A percentile compares a stretch with the other conserved stretches of the same genome.
Evolutionary conservation across 2,888 invertebrate species (phyloP).

Genomic region (Xanthorhoe designata): DNA sequence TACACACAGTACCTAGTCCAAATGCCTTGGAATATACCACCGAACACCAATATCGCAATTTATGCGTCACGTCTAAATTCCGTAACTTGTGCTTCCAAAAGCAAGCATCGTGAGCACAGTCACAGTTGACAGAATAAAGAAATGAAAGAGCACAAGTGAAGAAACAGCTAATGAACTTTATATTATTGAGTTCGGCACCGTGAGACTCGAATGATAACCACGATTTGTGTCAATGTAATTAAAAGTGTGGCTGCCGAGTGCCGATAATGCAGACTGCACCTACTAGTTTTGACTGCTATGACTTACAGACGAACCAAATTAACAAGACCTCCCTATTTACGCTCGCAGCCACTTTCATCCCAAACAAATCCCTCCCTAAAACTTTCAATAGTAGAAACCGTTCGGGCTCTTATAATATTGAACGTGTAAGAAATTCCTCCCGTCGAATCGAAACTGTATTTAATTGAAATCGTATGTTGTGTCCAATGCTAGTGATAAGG

Average conservation of each 20-base stretch:
- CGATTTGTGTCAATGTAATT: constrained; percentile 85
- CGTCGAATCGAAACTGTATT: constrained; percentile 76
- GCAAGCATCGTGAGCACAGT: background rate
- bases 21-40: too few species aligned
- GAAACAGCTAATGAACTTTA: constrained; percentile 76
- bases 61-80: background rate
- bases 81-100: background rate
- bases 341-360: constrained; percentile 44
- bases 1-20: too few species aligned
- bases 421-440: constrained; percentile 71
- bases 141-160: constrained; percentile 47
- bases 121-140: too few species aligned
- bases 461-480: constrained; percentile 85
- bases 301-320: constrained; percentile 69
- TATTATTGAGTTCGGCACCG: constrained; percentile 80
- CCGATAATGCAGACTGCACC: constrained; percentile 78
- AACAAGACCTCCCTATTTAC: constrained; percentile 53
- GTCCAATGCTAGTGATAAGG: constrained; percentile 76
- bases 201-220: constrained; percentile 83
- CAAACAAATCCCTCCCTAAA: constrained; percentile 42
- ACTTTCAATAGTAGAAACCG: constrained; percentile 47
- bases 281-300: constrained; percentile 77
- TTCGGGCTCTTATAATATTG: constrained; percentile 62
- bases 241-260: constrained; percentile 84
- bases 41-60: too few species aligned